Conservation (phyloP, 2,797 vertebrate genomes). For the Hirundo rustica region DNA sequence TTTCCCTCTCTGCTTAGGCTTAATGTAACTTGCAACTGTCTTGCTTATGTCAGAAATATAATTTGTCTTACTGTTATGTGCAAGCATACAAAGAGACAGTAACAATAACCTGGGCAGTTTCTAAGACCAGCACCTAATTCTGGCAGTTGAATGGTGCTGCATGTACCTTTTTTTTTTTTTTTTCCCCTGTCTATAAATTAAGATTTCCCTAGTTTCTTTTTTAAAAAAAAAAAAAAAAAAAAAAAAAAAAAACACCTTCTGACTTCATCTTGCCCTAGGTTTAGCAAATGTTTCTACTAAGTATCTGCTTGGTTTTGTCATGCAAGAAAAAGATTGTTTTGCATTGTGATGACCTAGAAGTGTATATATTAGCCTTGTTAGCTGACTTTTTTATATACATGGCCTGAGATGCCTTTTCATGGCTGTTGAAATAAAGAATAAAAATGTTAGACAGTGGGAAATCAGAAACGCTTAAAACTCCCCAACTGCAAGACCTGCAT, state of each 20-base stretch:
- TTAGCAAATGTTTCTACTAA: neutral
- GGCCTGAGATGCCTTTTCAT: neutral
- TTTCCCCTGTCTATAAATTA: neutral
- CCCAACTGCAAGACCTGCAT: neutral
- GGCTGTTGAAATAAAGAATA: neutral
- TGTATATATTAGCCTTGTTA: neutral
- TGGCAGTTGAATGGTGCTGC: neutral
- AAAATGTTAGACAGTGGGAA: neutral
- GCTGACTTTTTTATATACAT: neutral
- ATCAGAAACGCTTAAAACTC: neutral
- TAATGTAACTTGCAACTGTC: neutral
- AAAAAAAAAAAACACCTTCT: neutral
- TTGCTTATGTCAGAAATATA: neutral
- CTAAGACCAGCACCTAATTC: neutral
- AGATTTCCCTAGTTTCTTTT: neutral
- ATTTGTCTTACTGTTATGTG: neutral
- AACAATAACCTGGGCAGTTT: neutral
- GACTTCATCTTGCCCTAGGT: neutral
- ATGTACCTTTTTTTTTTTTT: neutral
- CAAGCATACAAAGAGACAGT: neutral
- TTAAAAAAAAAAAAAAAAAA: neutral
- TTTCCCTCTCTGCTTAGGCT: neutral
- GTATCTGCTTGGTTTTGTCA: neutral
- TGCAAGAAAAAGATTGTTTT: neutral
- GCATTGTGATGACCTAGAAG: neutral